Conservation (phyloP, 2,113 vertebrate species). For the Chlorocebus sabaeus region DNA sequence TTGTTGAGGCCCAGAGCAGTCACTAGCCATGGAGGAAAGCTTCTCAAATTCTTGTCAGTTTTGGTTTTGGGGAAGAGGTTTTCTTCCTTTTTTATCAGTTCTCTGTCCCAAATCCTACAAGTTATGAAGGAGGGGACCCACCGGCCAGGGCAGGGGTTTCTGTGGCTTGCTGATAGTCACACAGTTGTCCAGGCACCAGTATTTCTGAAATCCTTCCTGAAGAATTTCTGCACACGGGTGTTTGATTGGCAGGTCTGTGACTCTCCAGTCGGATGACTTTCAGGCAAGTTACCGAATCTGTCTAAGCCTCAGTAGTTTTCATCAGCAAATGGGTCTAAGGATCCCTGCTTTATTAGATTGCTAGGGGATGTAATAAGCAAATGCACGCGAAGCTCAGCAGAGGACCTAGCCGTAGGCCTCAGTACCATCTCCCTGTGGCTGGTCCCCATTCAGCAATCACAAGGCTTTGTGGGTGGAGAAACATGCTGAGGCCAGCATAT, state of each 20-base stretch:
- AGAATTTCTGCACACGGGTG: not conserved
- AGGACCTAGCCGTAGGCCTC: not conserved
- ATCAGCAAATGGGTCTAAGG: not conserved
- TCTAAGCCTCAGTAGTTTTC: not conserved
- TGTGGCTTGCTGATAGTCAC: not conserved
- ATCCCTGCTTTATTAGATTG: not conserved
- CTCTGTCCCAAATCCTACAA: not conserved
- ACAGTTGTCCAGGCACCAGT: too few species aligned
- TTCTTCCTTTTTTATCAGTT: not conserved
- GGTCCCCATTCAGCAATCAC: not conserved
- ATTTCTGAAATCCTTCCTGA: not conserved
- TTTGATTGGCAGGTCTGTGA: not conserved
- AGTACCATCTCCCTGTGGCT: fast-evolving
- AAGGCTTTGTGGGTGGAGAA: fast-evolving
- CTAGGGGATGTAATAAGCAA: not conserved
- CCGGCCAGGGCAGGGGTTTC: not conserved
- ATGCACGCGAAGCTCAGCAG: not conserved
- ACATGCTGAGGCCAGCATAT: not conserved
- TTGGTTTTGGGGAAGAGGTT: not conserved
- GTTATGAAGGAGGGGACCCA: not conserved
- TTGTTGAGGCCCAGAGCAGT: not conserved
- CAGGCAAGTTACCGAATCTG: not conserved
- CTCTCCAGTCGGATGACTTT: not conserved
- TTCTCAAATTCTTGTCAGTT: not conserved
- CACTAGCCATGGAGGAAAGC: fast-evolving